Conservation (phyloP, 1,140 invertebrate genomes). For the Pseudobourletiella spinata region DNA sequence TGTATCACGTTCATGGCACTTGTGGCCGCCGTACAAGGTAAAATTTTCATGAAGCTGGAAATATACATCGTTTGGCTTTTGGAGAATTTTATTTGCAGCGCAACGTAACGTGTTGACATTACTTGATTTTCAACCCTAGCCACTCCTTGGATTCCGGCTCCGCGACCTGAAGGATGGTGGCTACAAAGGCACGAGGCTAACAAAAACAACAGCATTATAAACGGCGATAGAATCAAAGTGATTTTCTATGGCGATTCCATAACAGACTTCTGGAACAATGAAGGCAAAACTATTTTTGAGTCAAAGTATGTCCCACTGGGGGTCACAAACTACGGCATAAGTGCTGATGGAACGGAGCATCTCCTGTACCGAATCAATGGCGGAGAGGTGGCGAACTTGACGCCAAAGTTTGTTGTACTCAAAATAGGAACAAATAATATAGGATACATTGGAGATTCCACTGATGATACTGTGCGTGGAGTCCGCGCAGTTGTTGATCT, state of each 20-base stretch:
- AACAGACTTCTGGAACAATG: conserved; percentile 2
- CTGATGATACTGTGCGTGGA: conserved; percentile 8
- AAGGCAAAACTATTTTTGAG: conserved; percentile 11
- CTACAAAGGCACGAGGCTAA: neutral
- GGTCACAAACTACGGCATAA: conserved; percentile 51
- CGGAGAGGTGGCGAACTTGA: conserved; percentile 47
- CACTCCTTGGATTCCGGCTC: conserved; percentile 5
- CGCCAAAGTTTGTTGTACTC: conserved; percentile 42
- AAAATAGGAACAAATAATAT: conserved; percentile 28
- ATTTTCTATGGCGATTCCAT: conserved; percentile 19
- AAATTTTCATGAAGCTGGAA: no score
- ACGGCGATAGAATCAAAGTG: neutral
- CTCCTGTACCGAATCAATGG: conserved; percentile 50
- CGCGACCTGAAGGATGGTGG: conserved; percentile 1
- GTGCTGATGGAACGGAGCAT: conserved; percentile 51
- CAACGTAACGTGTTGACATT: no score
- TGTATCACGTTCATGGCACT: no score
- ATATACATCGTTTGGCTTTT: no score
- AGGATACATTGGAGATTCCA: conserved; percentile 3
- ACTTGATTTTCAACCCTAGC: no score
- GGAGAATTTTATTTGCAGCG: no score
- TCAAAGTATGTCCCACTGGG: conserved; percentile 19
- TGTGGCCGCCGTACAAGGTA: no score
- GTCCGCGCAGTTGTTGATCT: neutral
- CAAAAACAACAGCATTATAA: neutral